Evolutionary conservation across 2,797 vertebrate genomes (phyloP).

Genomic region (Pseudochirops cupreus): DNA sequence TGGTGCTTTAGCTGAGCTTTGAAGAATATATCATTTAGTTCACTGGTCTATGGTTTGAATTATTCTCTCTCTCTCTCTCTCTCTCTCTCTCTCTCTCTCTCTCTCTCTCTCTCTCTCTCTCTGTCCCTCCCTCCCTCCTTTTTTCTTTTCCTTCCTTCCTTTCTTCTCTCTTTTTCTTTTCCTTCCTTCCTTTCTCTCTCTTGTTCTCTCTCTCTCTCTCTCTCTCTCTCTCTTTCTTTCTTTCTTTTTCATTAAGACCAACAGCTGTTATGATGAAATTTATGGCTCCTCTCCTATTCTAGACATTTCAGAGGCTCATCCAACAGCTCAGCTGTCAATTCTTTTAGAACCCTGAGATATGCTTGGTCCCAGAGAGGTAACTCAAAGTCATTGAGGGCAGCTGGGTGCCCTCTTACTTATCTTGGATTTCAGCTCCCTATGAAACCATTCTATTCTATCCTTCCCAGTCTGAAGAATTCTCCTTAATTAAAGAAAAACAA

Average conservation of each 20-base stretch:
- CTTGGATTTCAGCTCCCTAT: neutral
- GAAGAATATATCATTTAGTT: neutral
- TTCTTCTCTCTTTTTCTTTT: fast-evolving
- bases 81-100: fast-evolving
- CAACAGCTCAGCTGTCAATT: neutral
- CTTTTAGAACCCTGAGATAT: neutral
- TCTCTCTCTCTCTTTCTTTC: neutral
- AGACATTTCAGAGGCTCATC: neutral
- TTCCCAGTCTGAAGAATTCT: neutral
- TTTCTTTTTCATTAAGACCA: neutral
- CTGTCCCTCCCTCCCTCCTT: too few relatives aligned
- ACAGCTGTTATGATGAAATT: neutral
- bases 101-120: fast-evolving
- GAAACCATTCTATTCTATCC: neutral
- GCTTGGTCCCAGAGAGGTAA: neutral
- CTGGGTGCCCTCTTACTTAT: neutral
- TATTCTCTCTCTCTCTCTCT: neutral
- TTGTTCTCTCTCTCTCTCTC: fast-evolving
- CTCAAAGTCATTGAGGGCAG: neutral
- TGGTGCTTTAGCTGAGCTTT: neutral
- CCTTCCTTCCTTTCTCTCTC: fast-evolving
- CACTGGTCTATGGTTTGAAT: neutral
- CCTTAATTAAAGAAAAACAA: neutral
- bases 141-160: fast-evolving
- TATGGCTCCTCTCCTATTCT: neutral